Evolutionary conservation across 2,797 vertebrate species (phyloP), one percentile per base, ranked within the genome.

Genomic region (Pseudotriccus pelzelni): DNA sequence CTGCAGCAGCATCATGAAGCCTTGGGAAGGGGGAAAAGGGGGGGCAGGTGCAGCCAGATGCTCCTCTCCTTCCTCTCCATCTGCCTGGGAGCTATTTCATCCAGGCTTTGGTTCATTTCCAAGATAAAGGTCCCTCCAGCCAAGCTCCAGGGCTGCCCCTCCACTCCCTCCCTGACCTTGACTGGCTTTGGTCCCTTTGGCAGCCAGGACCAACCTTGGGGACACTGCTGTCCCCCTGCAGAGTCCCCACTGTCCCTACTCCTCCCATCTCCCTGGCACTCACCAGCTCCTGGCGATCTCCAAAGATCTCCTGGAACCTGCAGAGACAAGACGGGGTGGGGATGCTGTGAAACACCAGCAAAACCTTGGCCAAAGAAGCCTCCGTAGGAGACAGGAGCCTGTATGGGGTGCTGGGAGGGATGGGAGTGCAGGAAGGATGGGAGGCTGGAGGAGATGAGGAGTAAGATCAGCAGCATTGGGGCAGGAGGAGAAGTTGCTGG

Each of bases 221-320:
- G 52, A 47, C 34, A 34, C 25, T 27, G 18, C 58, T 88, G 25
- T 36, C 6, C 15, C 32, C 10, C 14, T 4, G 5, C 2, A 0
- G 8, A 44, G 50, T 5, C 27, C 59, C 20, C 20, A 3, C 2
- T 6, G 21, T 4, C 23, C 8, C 24, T 22, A 2, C 2, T 53
- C 47, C 63, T 34, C 7, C 12, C 0, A 0, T 10, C 4, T 39
- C 20, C 22, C 47, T 2, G 5, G 53, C 13, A n/a, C 90, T 90
- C 82, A 87, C 92, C 14, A 1, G 11, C 3, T 89, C 80, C 39
- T 19, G 80, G 36, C 13, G 28, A 14, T 39, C 46, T 36, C 19
- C 1, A 0, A 3, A 10, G 53, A 15, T 4, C 5, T 77, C 50
- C 68, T 28, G 85, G 18, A 72, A 67, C 69, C 95, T 96, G 79